phyloP scores from a whole-genome alignment of 2,888 invertebrate genomes.

The Lucinisca nassula region DNA sequence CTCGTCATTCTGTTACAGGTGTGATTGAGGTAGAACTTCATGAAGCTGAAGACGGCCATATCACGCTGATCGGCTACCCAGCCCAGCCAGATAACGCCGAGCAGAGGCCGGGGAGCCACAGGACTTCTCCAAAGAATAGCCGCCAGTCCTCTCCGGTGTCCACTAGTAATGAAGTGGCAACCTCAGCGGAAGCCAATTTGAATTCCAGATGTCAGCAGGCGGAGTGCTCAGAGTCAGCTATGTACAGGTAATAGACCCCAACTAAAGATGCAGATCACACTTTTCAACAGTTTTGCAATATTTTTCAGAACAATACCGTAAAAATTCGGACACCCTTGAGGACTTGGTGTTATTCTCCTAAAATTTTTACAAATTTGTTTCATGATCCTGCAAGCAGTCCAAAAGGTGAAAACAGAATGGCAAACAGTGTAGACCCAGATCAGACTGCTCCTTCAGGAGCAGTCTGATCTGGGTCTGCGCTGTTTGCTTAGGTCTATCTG shows the following conservation, averaged over 20 bases:
- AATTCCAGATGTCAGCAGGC: slow-evolving; percentile 45
- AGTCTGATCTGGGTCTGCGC: no score
- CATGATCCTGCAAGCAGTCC: no score
- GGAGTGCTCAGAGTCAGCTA: slow-evolving; percentile 30
- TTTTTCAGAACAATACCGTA: no score
- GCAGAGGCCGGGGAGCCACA: slow-evolving; percentile 28
- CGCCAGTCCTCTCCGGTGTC: slow-evolving; percentile 68
- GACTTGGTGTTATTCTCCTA: no score
- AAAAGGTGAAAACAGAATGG: no score
- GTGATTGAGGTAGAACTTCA: slow-evolving; percentile 88
- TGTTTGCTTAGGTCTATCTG: no score
- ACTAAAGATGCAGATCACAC: no score
- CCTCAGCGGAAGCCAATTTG: slow-evolving; percentile 53
- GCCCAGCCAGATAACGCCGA: slow-evolving; percentile 32
- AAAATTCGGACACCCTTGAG: no score
- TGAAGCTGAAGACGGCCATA: slow-evolving; percentile 89
- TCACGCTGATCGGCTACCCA: slow-evolving; percentile 88
- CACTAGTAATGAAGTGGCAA: slow-evolving; percentile 74
- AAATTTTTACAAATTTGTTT: no score
- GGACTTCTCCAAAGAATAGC: slow-evolving; percentile 58
- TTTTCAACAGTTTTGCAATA: no score
- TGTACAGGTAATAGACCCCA: slow-evolving; percentile 61
- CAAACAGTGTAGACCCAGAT: no score
- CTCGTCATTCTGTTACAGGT: slow-evolving; percentile 83
- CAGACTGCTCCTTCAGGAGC: no score